Percentiles rank a stretch among this genome's conserved stretches.
Evolutionary conservation across 1,140 invertebrate genomes (phyloP).

Genomic region (Tetraneura akinire): DNA sequence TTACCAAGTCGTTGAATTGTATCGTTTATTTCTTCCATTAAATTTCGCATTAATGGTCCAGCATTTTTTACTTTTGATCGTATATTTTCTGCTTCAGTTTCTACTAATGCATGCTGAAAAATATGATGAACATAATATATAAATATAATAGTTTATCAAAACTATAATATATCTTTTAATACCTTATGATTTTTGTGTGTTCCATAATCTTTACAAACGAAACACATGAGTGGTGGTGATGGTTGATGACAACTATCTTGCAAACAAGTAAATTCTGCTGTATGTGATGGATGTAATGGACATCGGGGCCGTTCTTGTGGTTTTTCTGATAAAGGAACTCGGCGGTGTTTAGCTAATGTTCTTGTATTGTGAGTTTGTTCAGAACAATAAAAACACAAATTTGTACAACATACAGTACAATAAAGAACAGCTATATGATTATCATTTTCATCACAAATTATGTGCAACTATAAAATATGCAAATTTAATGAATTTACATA

Average conservation of each 20-base stretch:
- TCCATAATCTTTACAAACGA: constrained; percentile 67
- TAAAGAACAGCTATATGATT: constrained; percentile 65
- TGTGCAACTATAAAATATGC: constrained; percentile 59
- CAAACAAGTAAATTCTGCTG: constrained; percentile 67
- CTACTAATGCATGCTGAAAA: constrained; percentile 63
- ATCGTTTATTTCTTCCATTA: constrained; percentile 66
- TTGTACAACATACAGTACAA: constrained; percentile 65
- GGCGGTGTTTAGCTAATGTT: constrained; percentile 64
- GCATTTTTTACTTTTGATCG: constrained; percentile 62
- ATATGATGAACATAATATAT: background rate
- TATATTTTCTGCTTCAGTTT: constrained; percentile 66
- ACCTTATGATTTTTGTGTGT: constrained; percentile 65
- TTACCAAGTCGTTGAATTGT: constrained; percentile 62
- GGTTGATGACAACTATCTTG: constrained; percentile 64
- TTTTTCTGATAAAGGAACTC: constrained; percentile 67
- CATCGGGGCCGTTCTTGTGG: constrained; percentile 67
- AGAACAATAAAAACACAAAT: constrained; percentile 66
- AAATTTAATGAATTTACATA: background rate
- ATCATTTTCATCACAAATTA: constrained; percentile 67
- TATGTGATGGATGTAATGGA: constrained; percentile 63
- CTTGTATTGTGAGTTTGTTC: constrained; percentile 64
- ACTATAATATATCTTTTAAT: constrained; percentile 49
- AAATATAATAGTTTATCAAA: too few species aligned
- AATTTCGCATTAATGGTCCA: constrained; percentile 63
- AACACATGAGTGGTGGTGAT: constrained; percentile 62